Conservation (phyloP, 2,113 vertebrate species). For the Arizona elegans region DNA sequence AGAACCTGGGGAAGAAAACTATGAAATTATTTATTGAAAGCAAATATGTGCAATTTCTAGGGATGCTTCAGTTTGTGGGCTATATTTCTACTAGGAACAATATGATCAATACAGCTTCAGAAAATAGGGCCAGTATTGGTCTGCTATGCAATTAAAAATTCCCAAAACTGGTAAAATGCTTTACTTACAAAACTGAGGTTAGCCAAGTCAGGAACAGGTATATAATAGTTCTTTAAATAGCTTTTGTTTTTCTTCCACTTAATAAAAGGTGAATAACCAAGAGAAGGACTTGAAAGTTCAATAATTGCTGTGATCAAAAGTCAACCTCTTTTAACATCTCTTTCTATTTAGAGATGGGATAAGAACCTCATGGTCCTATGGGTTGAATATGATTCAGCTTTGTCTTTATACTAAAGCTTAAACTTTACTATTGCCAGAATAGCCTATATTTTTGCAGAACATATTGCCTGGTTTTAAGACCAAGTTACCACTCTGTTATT, state of each 20-base stretch:
- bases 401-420: background rate
- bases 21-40: background rate
- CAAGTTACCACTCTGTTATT: background rate
- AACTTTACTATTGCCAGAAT: background rate
- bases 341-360: background rate
- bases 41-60: background rate
- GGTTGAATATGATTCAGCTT: background rate
- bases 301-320: background rate
- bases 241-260: background rate
- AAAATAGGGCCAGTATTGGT: constrained; percentile 9
- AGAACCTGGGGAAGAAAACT: background rate
- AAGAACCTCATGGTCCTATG: background rate
- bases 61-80: background rate
- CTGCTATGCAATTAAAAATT: background rate
- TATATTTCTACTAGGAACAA: background rate
- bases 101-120: constrained; percentile 8
- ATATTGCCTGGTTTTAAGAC: background rate
- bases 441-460: background rate
- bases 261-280: background rate
- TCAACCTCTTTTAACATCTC: background rate
- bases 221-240: background rate
- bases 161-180: background rate
- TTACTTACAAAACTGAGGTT: background rate
- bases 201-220: background rate
- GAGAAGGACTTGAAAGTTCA: background rate